A percentile compares a stretch with the other conserved stretches of the same genome.
Conservation (phyloP, 2,888 invertebrate genomes). For the Taphrorychus bicolor region DNA sequence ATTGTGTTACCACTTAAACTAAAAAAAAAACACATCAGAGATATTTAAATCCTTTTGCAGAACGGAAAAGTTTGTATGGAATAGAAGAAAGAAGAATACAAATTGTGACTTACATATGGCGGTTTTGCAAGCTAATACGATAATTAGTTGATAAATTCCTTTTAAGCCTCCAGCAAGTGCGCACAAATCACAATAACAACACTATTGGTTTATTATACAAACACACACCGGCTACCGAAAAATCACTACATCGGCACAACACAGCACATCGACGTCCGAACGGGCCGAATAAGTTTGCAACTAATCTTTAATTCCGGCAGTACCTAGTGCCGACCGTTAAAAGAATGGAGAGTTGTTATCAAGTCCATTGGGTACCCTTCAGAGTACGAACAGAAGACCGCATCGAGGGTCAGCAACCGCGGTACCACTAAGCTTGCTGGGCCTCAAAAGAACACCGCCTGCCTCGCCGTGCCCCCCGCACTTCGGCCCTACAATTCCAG, state of each 20-base stretch:
- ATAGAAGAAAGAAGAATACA: no score
- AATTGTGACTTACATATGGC: no score
- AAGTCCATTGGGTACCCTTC: slow-evolving; percentile 39
- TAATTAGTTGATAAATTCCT: no score
- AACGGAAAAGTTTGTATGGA: no score
- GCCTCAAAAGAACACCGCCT: slow-evolving; percentile 53
- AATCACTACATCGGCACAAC: slow-evolving; percentile 3
- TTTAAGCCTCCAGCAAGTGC: no score
- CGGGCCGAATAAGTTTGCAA: neutral
- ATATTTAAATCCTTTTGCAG: no score
- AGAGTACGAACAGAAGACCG: slow-evolving; percentile 35
- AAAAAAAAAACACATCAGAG: no score
- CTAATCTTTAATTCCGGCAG: slow-evolving; percentile 5
- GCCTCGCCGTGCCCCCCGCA: slow-evolving; percentile 49
- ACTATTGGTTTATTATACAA: no score
- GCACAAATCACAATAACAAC: no score
- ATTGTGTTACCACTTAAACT: no score
- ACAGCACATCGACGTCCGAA: neutral
- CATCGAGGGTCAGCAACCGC: slow-evolving; percentile 52
- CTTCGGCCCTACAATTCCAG: slow-evolving; percentile 40
- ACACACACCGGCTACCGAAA: neutral
- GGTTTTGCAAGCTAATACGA: no score
- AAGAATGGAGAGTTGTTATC: slow-evolving; percentile 23
- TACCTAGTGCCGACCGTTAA: slow-evolving; percentile 15
- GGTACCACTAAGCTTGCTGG: slow-evolving; percentile 52